These are phyloP conservation scores for Platyscapa corneri DNA, from an alignment of 1,140 invertebrate species.

Conservation along the genomic window DNA sequence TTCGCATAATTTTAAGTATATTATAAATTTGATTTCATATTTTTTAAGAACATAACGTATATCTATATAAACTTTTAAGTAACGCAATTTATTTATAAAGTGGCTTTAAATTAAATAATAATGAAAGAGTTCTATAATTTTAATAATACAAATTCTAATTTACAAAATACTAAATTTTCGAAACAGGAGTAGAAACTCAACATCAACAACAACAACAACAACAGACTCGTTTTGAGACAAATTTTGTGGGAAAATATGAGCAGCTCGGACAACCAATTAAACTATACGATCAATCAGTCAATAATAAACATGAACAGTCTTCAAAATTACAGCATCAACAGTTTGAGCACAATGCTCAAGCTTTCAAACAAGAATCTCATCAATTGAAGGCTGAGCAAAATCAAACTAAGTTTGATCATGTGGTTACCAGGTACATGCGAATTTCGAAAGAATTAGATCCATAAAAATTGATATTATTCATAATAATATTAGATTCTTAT, in stretches of 20 bases:
- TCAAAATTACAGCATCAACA: slow-evolving; percentile 55
- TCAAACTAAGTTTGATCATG: slow-evolving; percentile 61
- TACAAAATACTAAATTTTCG: too few species aligned
- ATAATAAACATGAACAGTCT: slow-evolving; percentile 53
- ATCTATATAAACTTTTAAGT: too few species aligned
- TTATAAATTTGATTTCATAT: too few species aligned
- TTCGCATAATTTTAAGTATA: too few species aligned
- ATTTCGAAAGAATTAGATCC: background rate
- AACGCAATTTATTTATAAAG: too few species aligned
- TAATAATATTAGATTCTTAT: too few species aligned
- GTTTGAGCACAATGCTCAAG: slow-evolving; percentile 52
- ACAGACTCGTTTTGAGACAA: slow-evolving; percentile 42
- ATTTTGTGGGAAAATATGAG: slow-evolving; percentile 57
- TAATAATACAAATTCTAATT: too few species aligned
- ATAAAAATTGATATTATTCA: background rate
- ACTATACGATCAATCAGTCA: slow-evolving; percentile 57
- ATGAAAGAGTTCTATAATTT: too few species aligned
- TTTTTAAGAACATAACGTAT: too few species aligned
- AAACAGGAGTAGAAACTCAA: slow-evolving; percentile 17
- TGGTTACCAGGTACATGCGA: slow-evolving; percentile 48
- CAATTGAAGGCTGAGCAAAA: slow-evolving; percentile 53
- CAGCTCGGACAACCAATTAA: slow-evolving; percentile 57
- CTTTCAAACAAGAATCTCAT: slow-evolving; percentile 57
- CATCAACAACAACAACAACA: slow-evolving; percentile 38
- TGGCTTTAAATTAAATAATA: too few species aligned